A percentile compares a stretch with the other conserved stretches of the same genome.
These are phyloP conservation scores for Arbacia lixula DNA, from an alignment of 53 echinoderm and acorn worm species.

Conservation along the genomic window DNA sequence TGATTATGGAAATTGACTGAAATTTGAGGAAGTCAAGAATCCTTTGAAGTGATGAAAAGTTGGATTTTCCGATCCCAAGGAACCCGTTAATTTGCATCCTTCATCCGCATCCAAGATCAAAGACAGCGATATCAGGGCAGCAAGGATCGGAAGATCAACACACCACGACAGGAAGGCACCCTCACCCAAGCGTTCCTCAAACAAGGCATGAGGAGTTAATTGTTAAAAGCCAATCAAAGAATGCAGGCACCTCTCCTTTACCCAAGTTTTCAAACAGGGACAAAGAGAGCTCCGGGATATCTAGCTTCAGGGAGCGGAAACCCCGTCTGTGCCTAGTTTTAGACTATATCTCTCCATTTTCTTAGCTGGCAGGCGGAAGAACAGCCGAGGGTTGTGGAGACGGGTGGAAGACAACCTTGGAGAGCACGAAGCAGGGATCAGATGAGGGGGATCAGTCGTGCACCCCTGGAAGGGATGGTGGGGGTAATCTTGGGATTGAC, in stretches of 20 bases:
- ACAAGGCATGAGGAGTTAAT: constrained; percentile 3
- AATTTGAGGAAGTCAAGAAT: constrained; percentile 16
- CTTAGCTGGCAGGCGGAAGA: no score
- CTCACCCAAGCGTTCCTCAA: neutral
- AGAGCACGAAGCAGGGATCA: constrained; percentile 12
- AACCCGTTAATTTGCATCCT: constrained; percentile 21
- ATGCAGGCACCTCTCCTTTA: no score
- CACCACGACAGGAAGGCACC: neutral
- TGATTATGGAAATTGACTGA: no score
- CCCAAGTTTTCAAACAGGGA: no score
- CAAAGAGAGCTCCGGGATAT: no score
- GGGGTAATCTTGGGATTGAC: no score
- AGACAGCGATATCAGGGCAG: constrained; percentile 6
- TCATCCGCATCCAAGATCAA: constrained; percentile 9
- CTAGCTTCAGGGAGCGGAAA: constrained; percentile 28
- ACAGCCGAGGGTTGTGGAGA: constrained; percentile 3
- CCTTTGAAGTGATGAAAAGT: neutral
- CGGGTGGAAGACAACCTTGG: constrained; percentile 32
- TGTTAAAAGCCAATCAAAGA: no score
- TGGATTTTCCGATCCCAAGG: constrained; percentile 9
- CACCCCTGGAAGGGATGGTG: no score
- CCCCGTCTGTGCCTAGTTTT: constrained; percentile 5
- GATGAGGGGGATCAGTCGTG: constrained; percentile 23
- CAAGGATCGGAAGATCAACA: neutral
- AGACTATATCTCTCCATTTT: constrained; percentile 1